phyloP scores from a whole-genome alignment of 2,797 vertebrate genomes.

The Pelodytes ibericus region DNA sequence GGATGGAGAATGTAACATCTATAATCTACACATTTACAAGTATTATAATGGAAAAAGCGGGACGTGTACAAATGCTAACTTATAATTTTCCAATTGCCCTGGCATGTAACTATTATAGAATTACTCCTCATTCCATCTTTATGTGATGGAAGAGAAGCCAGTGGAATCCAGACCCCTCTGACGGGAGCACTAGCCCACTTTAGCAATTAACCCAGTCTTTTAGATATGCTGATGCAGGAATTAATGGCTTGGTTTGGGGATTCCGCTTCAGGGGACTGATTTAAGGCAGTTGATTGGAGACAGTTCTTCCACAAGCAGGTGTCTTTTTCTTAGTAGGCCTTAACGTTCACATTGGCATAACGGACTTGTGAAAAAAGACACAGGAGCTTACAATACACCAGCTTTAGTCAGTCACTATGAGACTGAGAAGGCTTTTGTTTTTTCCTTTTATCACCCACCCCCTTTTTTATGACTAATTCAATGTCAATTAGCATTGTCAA shows the following conservation, averaged over 20 bases:
- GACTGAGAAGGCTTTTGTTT: constrained; percentile 1
- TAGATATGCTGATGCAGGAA: background rate
- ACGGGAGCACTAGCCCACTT: background rate
- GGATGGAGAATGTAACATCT: too few species aligned
- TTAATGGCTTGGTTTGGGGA: constrained; percentile 2
- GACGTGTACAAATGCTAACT: background rate
- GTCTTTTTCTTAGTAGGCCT: constrained; percentile 39
- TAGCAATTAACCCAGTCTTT: constrained; percentile 5
- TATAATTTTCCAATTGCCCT: background rate
- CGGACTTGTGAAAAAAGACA: background rate
- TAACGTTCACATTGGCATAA: background rate
- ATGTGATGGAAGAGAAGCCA: background rate
- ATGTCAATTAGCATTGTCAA: constrained; percentile 11
- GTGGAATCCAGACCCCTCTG: background rate
- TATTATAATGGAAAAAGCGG: too few species aligned
- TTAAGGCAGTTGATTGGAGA: background rate
- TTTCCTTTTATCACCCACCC: background rate
- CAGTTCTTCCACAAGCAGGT: constrained; percentile 43
- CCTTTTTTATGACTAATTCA: constrained; percentile 21
- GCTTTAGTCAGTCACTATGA: constrained; percentile 36
- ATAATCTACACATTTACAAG: too few species aligned
- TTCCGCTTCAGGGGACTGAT: constrained; percentile 32
- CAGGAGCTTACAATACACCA: constrained; percentile 17
- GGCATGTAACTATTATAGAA: background rate
- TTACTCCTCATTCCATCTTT: background rate